Evolutionary conservation across 1,140 invertebrate genomes (phyloP).

Genomic region (Hormaphis cornu): DNA sequence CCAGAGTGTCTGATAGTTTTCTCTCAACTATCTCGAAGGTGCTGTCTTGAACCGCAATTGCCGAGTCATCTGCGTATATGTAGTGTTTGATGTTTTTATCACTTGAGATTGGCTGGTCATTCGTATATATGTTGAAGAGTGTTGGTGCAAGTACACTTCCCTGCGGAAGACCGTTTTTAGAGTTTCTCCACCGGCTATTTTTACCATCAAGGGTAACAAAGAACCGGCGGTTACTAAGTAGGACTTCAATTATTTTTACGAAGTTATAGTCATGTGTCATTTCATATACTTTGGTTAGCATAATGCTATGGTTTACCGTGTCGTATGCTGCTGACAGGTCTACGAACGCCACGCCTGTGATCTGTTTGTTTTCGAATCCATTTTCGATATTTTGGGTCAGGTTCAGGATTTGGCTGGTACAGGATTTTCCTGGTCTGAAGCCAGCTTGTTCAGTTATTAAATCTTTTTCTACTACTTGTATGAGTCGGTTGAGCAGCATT

Average conservation of each 20-base stretch:
- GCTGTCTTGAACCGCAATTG: constrained; percentile 21
- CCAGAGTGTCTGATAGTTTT: neutral
- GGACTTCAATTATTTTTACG: neutral
- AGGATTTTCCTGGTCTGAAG: constrained; percentile 30
- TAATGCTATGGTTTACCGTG: neutral
- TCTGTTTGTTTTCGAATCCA: neutral
- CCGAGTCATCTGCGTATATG: constrained; percentile 36
- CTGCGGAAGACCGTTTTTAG: no score
- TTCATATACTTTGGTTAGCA: neutral
- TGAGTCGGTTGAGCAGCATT: constrained; percentile 26
- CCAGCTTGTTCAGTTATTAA: constrained; percentile 26
- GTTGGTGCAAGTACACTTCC: no score
- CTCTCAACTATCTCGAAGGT: constrained; percentile 5
- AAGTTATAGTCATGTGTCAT: neutral
- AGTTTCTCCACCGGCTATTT: no score
- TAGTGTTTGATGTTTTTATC: constrained; percentile 1
- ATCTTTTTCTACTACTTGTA: neutral
- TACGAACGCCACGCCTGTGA: neutral
- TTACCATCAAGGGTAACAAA: no score
- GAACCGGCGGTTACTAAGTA: constrained; percentile 8
- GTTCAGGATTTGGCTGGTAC: constrained; percentile 26
- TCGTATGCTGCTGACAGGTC: neutral
- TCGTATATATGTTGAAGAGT: no score
- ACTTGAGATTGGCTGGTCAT: neutral
- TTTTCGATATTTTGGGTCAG: constrained; percentile 24